A percentile compares a stretch with the other conserved stretches of the same genome.
Evolutionary conservation across 2,113 vertebrate species (phyloP).

Genomic region (Lophura nycthemera): DNA sequence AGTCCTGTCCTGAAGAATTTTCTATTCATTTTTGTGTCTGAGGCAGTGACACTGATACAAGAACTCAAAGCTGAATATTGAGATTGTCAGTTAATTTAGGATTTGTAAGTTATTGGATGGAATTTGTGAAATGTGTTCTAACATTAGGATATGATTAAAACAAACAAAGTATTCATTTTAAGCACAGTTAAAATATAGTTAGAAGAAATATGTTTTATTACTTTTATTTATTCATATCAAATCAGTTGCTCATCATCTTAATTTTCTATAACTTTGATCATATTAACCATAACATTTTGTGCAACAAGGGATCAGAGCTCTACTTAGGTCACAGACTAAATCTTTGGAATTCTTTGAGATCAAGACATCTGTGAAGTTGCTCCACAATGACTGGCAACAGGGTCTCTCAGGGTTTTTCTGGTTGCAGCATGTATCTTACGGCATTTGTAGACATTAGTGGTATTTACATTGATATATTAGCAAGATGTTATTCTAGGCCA

Average conservation of each 20-base stretch:
- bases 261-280: neutral
- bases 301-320: neutral
- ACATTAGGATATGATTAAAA: neutral
- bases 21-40: neutral
- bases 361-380: neutral
- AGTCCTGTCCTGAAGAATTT: neutral
- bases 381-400: neutral
- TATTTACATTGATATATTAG: neutral
- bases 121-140: neutral
- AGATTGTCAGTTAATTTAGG: too few species aligned
- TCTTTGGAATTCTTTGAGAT: neutral
- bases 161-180: neutral
- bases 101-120: neutral
- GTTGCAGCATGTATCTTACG: neutral
- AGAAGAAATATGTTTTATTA: neutral
- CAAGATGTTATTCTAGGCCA: neutral
- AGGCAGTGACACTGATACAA: neutral
- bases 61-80: neutral
- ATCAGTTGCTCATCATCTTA: neutral
- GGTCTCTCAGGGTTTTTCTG: neutral
- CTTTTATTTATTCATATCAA: neutral
- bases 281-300: neutral
- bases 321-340: neutral
- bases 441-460: neutral
- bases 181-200: neutral